Evolutionary conservation across 2,888 invertebrate species (phyloP).

Genomic region (Augiades crinisus): DNA sequence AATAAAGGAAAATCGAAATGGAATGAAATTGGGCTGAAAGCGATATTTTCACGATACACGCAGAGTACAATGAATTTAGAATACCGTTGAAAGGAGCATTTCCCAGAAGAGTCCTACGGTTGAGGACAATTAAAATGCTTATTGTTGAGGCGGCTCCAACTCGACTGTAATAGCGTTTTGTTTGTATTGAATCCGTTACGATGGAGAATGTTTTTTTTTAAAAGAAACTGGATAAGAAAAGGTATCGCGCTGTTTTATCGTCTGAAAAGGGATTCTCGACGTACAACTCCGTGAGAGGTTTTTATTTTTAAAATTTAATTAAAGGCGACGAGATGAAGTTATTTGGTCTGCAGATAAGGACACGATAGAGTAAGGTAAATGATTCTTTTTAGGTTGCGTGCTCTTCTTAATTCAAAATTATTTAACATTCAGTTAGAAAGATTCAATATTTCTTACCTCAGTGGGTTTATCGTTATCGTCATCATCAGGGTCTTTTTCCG

Average conservation of each 20-base stretch:
- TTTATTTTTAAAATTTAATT: constrained; percentile 69
- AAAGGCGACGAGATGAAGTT: constrained; percentile 42
- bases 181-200: constrained; percentile 63
- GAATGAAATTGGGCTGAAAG: constrained; percentile 78
- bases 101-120: constrained; percentile 59
- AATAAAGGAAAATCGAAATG: constrained; percentile 82
- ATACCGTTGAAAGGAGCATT: constrained; percentile 63
- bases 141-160: constrained; percentile 59
- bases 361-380: constrained; percentile 43
- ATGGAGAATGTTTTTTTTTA: constrained; percentile 65
- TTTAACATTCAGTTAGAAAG: constrained; percentile 37
- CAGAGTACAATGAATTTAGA: constrained; percentile 70
- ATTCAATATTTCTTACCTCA: constrained; percentile 63
- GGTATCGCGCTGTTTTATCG: constrained; percentile 56
- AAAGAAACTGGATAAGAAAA: constrained; percentile 59
- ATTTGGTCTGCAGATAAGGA: constrained; percentile 27
- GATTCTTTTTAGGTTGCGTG: constrained; percentile 32
- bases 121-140: constrained; percentile 74
- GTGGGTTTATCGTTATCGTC: constrained; percentile 76
- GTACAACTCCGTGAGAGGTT: constrained; percentile 56
- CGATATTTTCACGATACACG: constrained; percentile 76
- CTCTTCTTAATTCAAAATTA: constrained; percentile 30
- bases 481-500: constrained; percentile 88
- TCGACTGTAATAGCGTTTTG: constrained; percentile 56
- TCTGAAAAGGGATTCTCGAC: constrained; percentile 51